Evolutionary conservation across 2,888 invertebrate species (phyloP).

Genomic region (Nymphalis c-album): DNA sequence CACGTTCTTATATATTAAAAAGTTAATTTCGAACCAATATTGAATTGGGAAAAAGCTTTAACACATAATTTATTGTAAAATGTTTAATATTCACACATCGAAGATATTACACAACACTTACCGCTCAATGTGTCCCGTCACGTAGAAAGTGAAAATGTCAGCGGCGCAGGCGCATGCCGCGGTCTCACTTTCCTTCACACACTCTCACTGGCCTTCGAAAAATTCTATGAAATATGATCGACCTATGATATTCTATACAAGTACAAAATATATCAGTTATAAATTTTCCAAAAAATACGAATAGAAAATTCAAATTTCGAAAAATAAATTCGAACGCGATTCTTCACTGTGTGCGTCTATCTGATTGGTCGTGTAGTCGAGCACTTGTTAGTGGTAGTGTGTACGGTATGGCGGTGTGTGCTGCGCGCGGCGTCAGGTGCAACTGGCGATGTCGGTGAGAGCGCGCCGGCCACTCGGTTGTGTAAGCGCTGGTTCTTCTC

Average conservation of each 20-base stretch:
- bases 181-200: conserved; percentile 66
- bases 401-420: conserved; percentile 5
- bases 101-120: conserved; percentile 53
- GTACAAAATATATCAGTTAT: conserved; percentile 8
- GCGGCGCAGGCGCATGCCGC: conserved; percentile 62
- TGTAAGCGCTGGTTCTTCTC: background rate
- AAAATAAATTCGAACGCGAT: conserved; percentile 52
- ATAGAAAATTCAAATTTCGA: conserved; percentile 31
- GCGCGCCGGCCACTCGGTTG: conserved; percentile 17
- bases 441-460: conserved; percentile 50
- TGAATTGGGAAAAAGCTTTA: background rate
- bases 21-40: background rate
- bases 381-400: no score
- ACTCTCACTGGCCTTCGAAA: conserved; percentile 45
- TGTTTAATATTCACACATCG: conserved; percentile 44
- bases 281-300: conserved; percentile 8
- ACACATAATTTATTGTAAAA: background rate
- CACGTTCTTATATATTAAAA: background rate
- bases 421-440: conserved; percentile 50
- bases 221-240: conserved; percentile 9
- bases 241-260: no score
- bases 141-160: conserved; percentile 75
- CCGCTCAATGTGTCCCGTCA: conserved; percentile 64
- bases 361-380: background rate
- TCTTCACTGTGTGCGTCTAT: conserved; percentile 27